Percentiles rank a stretch among this genome's conserved stretches.
Evolutionary conservation across 64 coral and sea anemone species (phyloP).

Genomic region (Pachyseris speciosa): DNA sequence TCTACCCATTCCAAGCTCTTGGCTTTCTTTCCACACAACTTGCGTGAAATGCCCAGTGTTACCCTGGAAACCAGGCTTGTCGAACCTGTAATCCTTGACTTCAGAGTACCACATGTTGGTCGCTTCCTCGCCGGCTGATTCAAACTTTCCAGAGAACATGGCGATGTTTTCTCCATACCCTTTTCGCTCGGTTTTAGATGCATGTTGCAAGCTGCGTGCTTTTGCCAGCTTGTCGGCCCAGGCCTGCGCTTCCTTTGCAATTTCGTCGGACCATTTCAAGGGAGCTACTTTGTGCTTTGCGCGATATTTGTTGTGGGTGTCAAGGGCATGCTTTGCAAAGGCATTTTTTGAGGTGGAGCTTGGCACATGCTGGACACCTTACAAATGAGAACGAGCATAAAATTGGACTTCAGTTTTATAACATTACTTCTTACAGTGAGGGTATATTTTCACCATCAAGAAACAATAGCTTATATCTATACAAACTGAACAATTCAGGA

Average conservation of each 20-base stretch:
- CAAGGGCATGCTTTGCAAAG: constrained; percentile 22
- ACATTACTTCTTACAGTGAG: too few species aligned
- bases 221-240: constrained; percentile 65
- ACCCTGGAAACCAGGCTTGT: constrained; percentile 56
- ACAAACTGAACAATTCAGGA: too few species aligned
- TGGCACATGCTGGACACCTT: not conserved
- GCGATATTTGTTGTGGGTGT: constrained; percentile 54
- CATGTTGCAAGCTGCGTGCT: constrained; percentile 35
- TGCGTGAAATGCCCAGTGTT: constrained; percentile 78
- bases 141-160: constrained; percentile 34
- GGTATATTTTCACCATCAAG: too few species aligned
- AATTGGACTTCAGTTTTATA: too few species aligned
- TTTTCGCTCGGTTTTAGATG: not conserved
- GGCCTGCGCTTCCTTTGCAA: constrained; percentile 68
- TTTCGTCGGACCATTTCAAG: constrained; percentile 44
- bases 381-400: not conserved
- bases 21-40: constrained; percentile 59
- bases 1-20: constrained; percentile 59
- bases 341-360: not conserved
- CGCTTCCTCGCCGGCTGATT: constrained; percentile 30
- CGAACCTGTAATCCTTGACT: constrained; percentile 66
- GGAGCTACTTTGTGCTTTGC: constrained; percentile 47
- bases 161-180: constrained; percentile 63
- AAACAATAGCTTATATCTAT: too few species aligned
- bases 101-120: constrained; percentile 61